phyloP scores from a whole-genome alignment of 1,140 invertebrate species.

The Muscidifurax raptorellus region DNA sequence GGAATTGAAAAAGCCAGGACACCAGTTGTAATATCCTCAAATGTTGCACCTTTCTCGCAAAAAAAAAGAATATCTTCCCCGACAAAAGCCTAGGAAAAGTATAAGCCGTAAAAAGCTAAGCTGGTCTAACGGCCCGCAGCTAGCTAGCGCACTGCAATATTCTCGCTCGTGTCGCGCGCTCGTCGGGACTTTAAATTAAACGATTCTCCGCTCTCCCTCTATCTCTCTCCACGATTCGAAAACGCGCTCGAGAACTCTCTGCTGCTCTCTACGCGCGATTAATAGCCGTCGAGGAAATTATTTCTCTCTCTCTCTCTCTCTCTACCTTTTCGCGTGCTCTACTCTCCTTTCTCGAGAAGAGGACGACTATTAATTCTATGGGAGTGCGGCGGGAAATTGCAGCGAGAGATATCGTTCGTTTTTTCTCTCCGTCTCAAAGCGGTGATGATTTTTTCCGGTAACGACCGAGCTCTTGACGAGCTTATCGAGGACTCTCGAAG shows the following conservation, averaged over 20 bases:
- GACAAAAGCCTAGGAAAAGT: background rate
- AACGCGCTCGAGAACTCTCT: background rate
- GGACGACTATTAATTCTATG: slow-evolving; percentile 29
- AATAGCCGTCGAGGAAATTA: slow-evolving; percentile 22
- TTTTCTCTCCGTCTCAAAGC: background rate
- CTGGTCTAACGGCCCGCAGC: background rate
- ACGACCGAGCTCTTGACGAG: background rate
- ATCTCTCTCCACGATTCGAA: background rate
- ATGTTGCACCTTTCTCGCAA: background rate
- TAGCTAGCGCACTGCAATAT: background rate
- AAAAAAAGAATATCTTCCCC: background rate
- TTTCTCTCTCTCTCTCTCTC: background rate
- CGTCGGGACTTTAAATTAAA: slow-evolving; percentile 10
- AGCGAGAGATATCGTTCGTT: background rate
- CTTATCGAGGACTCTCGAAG: background rate
- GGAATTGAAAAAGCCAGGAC: background rate
- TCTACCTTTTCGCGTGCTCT: background rate
- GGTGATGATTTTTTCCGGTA: background rate
- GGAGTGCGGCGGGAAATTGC: slow-evolving; percentile 21
- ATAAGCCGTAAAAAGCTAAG: background rate
- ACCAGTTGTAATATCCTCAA: background rate
- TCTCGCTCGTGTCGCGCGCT: background rate
- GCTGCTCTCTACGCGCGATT: slow-evolving; percentile 6
- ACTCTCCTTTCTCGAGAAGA: background rate
- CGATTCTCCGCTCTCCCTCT: background rate